Conservation (phyloP, 2,888 invertebrate species). For the Exephanes ischioxanthus region DNA sequence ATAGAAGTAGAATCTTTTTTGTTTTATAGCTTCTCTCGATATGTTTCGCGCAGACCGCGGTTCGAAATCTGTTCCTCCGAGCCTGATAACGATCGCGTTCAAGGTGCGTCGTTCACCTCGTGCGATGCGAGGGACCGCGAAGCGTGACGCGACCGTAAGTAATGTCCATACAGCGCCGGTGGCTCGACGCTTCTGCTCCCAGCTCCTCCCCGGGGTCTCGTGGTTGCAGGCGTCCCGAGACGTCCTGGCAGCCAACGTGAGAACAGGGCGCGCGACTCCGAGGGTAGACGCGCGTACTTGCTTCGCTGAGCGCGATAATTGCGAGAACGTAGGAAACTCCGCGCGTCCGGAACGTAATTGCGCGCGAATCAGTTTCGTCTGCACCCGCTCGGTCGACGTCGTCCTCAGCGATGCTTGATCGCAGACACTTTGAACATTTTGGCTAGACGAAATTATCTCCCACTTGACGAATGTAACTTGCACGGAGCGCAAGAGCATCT, state of each 20-base stretch:
- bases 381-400: not conserved
- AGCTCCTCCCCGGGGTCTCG: constrained; percentile 30
- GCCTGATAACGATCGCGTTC: constrained; percentile 15
- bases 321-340: constrained; percentile 69
- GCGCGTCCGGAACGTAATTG: constrained; percentile 64
- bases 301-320: constrained; percentile 71
- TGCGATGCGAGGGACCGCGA: constrained; percentile 21
- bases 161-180: constrained; percentile 23
- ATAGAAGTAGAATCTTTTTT: not conserved
- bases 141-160: constrained; percentile 42
- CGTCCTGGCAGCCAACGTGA: constrained; percentile 59
- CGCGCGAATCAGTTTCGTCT: constrained; percentile 16
- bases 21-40: not conserved
- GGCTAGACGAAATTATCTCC: not conserved
- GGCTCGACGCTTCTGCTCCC: constrained; percentile 40
- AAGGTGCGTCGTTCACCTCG: constrained; percentile 30
- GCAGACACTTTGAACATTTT: constrained; percentile 11
- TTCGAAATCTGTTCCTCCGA: constrained; percentile 13
- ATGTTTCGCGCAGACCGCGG: not conserved
- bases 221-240: constrained; percentile 22
- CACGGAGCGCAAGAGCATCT: not conserved
- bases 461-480: not conserved
- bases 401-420: not conserved
- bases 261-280: constrained; percentile 56
- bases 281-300: constrained; percentile 60